Evolutionary conservation across 2,113 vertebrate genomes (phyloP).

Genomic region (Dissostichus mawsoni): DNA sequence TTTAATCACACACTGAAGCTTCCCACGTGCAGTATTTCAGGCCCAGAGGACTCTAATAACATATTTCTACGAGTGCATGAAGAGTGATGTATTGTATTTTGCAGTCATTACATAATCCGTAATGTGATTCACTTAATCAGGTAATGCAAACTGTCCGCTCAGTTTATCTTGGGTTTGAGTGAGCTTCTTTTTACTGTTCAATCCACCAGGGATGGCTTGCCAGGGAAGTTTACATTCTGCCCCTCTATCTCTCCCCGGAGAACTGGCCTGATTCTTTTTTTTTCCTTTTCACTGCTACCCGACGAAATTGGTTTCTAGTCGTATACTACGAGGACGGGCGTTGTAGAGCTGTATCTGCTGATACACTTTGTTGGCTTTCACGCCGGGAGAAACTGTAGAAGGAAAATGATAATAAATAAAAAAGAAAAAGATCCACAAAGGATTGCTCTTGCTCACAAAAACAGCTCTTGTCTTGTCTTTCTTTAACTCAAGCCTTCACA

Average conservation of each 20-base stretch:
- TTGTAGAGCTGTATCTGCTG: constrained; percentile 71
- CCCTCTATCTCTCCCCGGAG: constrained; percentile 77
- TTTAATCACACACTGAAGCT: too few relatives aligned
- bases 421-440: constrained; percentile 21
- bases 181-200: constrained; percentile 75
- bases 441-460: constrained; percentile 53
- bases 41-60: constrained; percentile 12
- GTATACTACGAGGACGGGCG: constrained; percentile 63
- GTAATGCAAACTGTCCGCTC: constrained; percentile 63
- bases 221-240: constrained; percentile 82
- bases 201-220: constrained; percentile 73
- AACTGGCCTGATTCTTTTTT: constrained; percentile 78
- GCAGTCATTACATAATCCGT: constrained; percentile 51
- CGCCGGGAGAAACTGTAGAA: constrained; percentile 51
- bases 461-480: constrained; percentile 19
- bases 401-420: constrained; percentile 45
- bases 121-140: constrained; percentile 68
- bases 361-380: constrained; percentile 69
- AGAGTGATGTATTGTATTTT: constrained; percentile 33
- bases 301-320: constrained; percentile 80
- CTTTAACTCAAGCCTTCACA: constrained; percentile 36
- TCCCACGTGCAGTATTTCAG: background rate
- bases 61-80: constrained; percentile 3
- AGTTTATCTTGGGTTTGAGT: constrained; percentile 67
- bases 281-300: constrained; percentile 71